Evolutionary conservation across 2,888 invertebrate genomes (phyloP).

Genomic region (Aquatica leii): DNA sequence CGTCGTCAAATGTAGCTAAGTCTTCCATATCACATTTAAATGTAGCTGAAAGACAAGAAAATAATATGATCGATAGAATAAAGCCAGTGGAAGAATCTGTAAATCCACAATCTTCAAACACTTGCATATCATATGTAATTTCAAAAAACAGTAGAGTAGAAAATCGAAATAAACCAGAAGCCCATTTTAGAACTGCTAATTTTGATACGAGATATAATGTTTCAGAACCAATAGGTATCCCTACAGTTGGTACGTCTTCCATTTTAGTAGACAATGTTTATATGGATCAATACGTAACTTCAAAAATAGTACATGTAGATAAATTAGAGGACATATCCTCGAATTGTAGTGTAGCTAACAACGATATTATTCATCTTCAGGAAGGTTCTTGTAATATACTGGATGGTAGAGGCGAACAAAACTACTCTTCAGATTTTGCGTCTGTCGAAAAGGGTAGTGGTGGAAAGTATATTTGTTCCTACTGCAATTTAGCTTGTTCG

Average conservation of each 20-base stretch:
- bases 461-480: conserved; percentile 85
- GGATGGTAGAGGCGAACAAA: conserved; percentile 33
- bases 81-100: conserved; percentile 32
- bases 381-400: conserved; percentile 20
- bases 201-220: conserved; percentile 53
- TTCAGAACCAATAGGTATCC: conserved; percentile 47
- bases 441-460: conserved; percentile 51
- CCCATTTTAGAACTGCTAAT: conserved; percentile 47
- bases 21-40: conserved; percentile 58
- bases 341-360: conserved; percentile 23
- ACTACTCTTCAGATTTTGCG: conserved; percentile 34
- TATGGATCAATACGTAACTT: conserved; percentile 46
- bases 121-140: conserved; percentile 58
- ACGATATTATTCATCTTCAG: conserved; percentile 17
- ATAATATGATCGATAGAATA: conserved; percentile 1
- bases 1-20: conserved; percentile 48
- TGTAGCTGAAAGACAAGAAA: conserved; percentile 18
- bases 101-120: conserved; percentile 52
- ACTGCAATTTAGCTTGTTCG: conserved; percentile 88
- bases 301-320: conserved; percentile 39
- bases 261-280: conserved; percentile 54
- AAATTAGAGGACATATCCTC: conserved; percentile 40
- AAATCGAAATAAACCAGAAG: conserved; percentile 35
- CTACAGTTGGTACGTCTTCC: conserved; percentile 53
- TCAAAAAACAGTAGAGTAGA: conserved; percentile 45